A percentile compares a stretch with the other conserved stretches of the same genome.
Evolutionary conservation across 2,888 invertebrate genomes (phyloP).

Genomic region (Oconnorella tubifera): DNA sequence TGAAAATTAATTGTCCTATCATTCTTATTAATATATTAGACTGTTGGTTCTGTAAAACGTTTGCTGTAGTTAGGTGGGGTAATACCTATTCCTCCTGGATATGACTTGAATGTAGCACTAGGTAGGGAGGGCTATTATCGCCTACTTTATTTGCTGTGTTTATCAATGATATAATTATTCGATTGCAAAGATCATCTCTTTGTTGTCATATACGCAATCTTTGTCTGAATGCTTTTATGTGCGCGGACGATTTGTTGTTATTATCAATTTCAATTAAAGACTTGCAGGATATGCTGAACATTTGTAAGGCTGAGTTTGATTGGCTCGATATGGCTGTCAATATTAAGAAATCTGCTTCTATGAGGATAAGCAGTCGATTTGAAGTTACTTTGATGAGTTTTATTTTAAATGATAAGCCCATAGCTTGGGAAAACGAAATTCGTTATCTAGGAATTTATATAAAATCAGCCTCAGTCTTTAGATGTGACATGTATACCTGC

Average conservation of each 20-base stretch:
- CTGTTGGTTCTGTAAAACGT: neutral
- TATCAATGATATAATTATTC: neutral
- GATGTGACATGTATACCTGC: neutral
- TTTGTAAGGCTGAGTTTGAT: neutral
- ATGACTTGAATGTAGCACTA: neutral
- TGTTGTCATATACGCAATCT: neutral
- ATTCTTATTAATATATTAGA: neutral
- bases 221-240: neutral
- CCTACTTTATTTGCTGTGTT: neutral
- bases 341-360: neutral
- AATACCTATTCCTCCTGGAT: neutral
- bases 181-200: neutral
- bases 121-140: neutral
- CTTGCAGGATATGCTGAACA: neutral
- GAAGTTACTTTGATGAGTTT: neutral
- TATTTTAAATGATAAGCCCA: neutral
- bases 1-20: neutral
- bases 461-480: neutral
- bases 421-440: neutral
- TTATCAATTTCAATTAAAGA: neutral
- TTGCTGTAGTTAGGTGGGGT: neutral
- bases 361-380: neutral
- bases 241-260: neutral
- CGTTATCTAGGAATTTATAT: neutral
- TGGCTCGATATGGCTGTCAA: neutral